Base-by-base conservation (phyloP, 2,888 invertebrate species). In the Phengaris alcon region DNA sequence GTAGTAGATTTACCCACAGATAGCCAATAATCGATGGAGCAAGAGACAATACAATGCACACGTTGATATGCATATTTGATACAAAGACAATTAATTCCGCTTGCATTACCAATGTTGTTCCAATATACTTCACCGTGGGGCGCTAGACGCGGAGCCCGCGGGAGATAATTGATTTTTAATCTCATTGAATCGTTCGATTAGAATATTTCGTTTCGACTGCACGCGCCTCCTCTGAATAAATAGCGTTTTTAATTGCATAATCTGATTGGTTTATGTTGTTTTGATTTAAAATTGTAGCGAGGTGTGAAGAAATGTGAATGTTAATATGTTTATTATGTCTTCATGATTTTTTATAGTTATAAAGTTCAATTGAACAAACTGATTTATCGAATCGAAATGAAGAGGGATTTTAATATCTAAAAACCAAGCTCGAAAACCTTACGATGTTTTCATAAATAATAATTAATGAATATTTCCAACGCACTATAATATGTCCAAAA, bases 121-220 rank as follows among this genome's bases (percentile, higher is more conserved):
- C 78, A 77, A 78, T 78, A 77, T 78, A 68, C 77, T 73, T 77
- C 77, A 35, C 77, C 48, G 72, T 54, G 76, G 79, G 79, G 77
- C 73, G 77, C 77, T 77, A 73, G 76, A 72, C 75, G 78, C 78
- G 59, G 59, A 59, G 22, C 77, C 76, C 77, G 75, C 74, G 77
- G 75, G 76, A 77, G 78, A 82, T 82, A 83, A 83, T 83, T 80
- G 82, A 77, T 82, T 82, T 82, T 82, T 82, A 83, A 83, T 83
- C 82, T 79, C 76, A 80, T 82, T 79, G 78, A 80, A 79, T 73
- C 80, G 77, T 78, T 81, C 81, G 79, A 81, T 82, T 81, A 81
- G 79, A 80, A 81, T 81, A 82, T 83, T 82, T 78, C 80, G 79
- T 81, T 79, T 78, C 78, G 79, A 69, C 74, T 74, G 74, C 74